A percentile compares a stretch with the other conserved stretches of the same genome.
These are phyloP conservation scores for Aegithalos caudatus DNA, from an alignment of 2,113 vertebrate genomes.

Conservation along the genomic window DNA sequence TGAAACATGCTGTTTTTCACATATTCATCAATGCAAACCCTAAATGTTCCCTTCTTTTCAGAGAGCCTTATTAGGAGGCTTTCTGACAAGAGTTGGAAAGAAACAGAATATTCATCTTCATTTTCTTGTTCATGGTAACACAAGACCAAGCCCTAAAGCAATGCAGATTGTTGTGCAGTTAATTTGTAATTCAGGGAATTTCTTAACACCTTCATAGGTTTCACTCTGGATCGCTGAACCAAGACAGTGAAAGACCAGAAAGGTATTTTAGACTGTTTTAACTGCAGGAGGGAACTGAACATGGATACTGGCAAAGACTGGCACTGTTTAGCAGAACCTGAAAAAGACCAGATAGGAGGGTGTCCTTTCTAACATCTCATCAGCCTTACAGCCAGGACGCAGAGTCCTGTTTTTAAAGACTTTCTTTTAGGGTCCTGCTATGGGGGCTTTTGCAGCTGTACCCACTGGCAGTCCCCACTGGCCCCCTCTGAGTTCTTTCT, in stretches of 20 bases:
- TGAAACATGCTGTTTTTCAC: background rate
- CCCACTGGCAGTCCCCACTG: background rate
- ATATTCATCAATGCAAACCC: background rate
- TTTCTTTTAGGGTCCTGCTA: background rate
- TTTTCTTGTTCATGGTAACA: background rate
- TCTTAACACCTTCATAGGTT: background rate
- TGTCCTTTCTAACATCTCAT: background rate
- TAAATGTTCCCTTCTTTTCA: background rate
- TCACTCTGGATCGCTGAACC: background rate
- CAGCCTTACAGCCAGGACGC: background rate
- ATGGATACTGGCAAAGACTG: background rate
- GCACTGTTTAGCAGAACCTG: background rate
- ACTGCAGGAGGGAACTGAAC: background rate
- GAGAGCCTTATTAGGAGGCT: background rate
- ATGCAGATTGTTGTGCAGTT: background rate
- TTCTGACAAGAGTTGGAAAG: background rate
- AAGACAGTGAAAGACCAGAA: background rate
- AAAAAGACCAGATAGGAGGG: background rate
- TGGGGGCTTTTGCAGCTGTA: background rate
- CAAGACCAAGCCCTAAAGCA: background rate
- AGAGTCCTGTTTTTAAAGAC: background rate
- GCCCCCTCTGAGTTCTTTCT: background rate
- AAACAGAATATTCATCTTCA: background rate
- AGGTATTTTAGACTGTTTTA: background rate
- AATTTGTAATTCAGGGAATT: background rate